phyloP scores from a whole-genome alignment of 2,797 vertebrate species.

The Eulemur albifrons region DNA sequence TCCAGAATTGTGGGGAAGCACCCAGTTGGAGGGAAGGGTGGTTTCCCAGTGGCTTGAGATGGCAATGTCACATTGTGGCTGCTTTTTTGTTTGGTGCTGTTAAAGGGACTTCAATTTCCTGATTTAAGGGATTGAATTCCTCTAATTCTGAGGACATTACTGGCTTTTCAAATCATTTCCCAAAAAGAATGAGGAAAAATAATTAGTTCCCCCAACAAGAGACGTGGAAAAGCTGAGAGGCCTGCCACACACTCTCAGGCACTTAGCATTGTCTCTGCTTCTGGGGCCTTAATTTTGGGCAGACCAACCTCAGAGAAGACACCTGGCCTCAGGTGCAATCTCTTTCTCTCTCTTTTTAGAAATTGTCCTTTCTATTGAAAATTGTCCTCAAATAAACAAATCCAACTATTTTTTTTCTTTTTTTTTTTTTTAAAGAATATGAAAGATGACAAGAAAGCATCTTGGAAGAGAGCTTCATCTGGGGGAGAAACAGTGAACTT shows the following conservation, averaged over 20 bases:
- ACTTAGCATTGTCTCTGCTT: not conserved
- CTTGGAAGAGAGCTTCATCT: constrained; percentile 59
- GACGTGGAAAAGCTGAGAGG: not conserved
- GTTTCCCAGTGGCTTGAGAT: not conserved
- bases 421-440: not conserved
- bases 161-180: not conserved
- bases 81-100: not conserved
- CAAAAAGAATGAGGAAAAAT: not conserved
- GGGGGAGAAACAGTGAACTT: constrained; percentile 47
- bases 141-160: not conserved
- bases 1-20: not conserved
- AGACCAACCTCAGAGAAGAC: not conserved
- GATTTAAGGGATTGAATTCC: not conserved
- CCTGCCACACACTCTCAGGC: not conserved
- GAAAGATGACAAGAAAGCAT: constrained; percentile 32
- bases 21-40: not conserved
- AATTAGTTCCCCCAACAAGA: not conserved
- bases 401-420: not conserved
- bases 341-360: not conserved
- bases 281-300: not conserved
- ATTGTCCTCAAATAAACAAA: constrained; percentile 42
- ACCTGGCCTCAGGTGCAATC: not conserved
- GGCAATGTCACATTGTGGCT: not conserved
- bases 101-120: not conserved
- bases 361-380: not conserved